A percentile compares a stretch with the other conserved stretches of the same genome.
These are phyloP conservation scores for Hemibagrus wyckioides DNA, from an alignment of 2,113 vertebrate genomes.

Conservation along the genomic window DNA sequence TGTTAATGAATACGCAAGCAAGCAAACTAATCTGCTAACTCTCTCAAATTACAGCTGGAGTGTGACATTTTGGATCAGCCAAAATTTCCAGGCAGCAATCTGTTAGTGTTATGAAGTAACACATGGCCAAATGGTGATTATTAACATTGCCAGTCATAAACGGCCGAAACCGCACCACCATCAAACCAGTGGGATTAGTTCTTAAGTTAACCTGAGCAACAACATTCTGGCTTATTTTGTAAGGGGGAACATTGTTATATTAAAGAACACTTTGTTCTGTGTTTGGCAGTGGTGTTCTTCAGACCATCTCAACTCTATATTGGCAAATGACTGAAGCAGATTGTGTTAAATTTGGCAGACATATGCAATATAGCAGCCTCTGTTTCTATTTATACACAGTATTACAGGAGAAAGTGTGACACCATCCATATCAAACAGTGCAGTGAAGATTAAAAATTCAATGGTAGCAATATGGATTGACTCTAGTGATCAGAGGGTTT, in stretches of 20 bases:
- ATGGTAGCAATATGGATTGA: background rate
- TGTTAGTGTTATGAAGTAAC: constrained; percentile 18
- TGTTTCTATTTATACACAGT: background rate
- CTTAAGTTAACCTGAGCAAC: background rate
- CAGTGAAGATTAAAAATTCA: background rate
- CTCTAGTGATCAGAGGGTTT: background rate
- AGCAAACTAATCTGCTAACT: background rate
- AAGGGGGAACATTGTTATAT: background rate
- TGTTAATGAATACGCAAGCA: background rate
- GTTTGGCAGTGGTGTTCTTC: background rate
- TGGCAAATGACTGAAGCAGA: background rate
- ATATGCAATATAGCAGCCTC: background rate
- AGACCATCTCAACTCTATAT: background rate
- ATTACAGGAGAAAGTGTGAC: background rate
- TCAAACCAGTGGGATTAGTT: background rate
- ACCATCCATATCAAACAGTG: background rate
- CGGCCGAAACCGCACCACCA: background rate
- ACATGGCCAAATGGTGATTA: constrained; percentile 14
- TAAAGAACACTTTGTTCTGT: background rate
- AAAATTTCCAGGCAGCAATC: constrained; percentile 20
- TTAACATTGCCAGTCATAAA: background rate
- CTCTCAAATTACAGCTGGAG: constrained; percentile 16
- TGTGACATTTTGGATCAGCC: constrained; percentile 23
- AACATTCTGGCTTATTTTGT: background rate
- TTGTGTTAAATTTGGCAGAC: background rate